Conservation (phyloP, 2,113 vertebrate genomes). For the Corynorhinus townsendii region DNA sequence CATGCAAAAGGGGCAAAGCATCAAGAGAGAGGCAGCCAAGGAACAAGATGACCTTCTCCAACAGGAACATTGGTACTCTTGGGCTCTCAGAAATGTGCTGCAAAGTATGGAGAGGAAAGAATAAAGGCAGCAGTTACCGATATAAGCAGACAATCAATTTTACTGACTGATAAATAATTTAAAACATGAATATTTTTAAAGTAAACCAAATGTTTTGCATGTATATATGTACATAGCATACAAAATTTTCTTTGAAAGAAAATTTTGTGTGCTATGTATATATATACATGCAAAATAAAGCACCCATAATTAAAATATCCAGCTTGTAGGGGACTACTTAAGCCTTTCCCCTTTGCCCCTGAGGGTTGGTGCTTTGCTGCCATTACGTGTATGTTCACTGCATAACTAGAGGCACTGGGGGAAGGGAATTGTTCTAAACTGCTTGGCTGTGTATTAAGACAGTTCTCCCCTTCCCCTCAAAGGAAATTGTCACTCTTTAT, state of each 20-base stretch:
- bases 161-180: background rate
- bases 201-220: background rate
- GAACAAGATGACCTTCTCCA: background rate
- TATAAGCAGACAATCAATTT: background rate
- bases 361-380: background rate
- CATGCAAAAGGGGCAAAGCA: background rate
- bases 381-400: background rate
- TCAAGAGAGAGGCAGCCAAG: background rate
- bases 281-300: background rate
- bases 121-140: background rate
- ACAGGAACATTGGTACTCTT: background rate
- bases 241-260: background rate
- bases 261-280: too few relatives aligned
- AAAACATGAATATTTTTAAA: background rate
- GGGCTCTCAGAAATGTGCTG: background rate
- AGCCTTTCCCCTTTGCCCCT: background rate
- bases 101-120: background rate
- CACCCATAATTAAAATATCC: background rate
- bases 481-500: constrained; percentile 47
- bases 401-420: background rate
- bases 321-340: background rate
- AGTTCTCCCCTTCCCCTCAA: background rate
- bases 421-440: background rate
- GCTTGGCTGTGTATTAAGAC: background rate
- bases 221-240: background rate